Evolutionary conservation across 2,113 vertebrate species (phyloP).

Genomic region (Sisor rabdophorus): DNA sequence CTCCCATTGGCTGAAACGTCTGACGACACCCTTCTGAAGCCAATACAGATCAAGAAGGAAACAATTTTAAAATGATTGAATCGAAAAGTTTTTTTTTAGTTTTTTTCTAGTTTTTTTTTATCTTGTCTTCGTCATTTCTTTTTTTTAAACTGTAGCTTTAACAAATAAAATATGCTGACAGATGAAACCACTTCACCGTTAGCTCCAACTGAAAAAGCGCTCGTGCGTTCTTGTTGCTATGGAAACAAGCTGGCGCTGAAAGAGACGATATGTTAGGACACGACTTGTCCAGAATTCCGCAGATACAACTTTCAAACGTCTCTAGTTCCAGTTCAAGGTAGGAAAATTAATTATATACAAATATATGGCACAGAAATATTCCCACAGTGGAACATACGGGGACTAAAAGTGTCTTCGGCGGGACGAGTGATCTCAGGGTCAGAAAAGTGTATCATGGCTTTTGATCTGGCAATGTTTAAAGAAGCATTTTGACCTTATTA

Average conservation of each 20-base stretch:
- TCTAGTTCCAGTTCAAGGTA: not conserved
- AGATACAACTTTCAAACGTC: not conserved
- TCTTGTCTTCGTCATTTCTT: not conserved
- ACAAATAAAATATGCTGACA: not conserved
- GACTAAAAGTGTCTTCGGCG: not conserved
- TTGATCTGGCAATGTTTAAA: not conserved
- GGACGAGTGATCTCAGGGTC: not conserved
- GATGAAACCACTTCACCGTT: conserved; percentile 5
- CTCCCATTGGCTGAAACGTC: no score
- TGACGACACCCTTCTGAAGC: no score
- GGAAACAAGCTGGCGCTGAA: conserved; percentile 47
- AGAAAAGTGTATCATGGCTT: not conserved
- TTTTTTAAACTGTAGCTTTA: not conserved
- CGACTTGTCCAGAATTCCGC: not conserved
- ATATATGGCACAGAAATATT: not conserved
- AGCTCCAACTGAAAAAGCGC: conserved; percentile 29
- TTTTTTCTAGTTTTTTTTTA: not conserved
- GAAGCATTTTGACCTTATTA: not conserved
- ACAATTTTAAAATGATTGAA: no score
- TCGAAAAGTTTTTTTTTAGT: no score
- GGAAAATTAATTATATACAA: not conserved
- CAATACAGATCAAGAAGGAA: no score
- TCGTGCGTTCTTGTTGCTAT: conserved; percentile 62
- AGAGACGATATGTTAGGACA: conserved; percentile 48
- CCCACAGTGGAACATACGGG: not conserved